Base-by-base conservation (phyloP, 30 jellyfish, hydroid and myxozoan species). In the Hydractinia symbiolongicarpus region DNA sequence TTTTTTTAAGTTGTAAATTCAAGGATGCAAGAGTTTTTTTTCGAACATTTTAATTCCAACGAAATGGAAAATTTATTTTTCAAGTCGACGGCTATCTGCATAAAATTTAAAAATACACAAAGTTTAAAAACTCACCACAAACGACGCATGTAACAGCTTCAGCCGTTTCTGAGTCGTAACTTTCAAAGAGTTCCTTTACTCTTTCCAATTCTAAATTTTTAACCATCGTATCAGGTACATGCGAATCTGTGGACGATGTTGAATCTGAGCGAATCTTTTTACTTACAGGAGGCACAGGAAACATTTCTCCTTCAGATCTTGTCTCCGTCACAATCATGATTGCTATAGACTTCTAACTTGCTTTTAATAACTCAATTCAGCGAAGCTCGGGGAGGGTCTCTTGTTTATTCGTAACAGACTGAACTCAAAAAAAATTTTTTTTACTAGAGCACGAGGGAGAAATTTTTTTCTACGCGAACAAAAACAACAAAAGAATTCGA, bases 131-230 rank as follows among this genome's bases (percentile, higher is more conserved):
- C 97, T 85, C 73, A 90, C 97, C 97, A 86, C 97, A 90, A 6
- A 90, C 70, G 53, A 79, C 91, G 64, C 97, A 90, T n/a, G 97
- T 83, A 9, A 90, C 92, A 61, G 86, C 95, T 60, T 90, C 97
- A 64, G 19, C 40, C 21, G 96, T 86, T 67, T 90, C 97, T 53
- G 78, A 75, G 84, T 90, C 97, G 64, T 90, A 90, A 71, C 88
- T 84, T 73, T 81, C 86, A 55, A 90, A 90, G 55, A 90, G 77
- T 79, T 76, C 95, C 79, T 90, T 85, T 14, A 90, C 97, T 17
- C 94, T 77, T 72, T 90, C 97, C 66, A 87, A 77, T 73, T 90
- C 97, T 30, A 90, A 78, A 80, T 90, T 88, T 76, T 94, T 79
- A 73, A 40, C 83, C 7, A 79, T 75, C 21, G 84, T 51, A 49